A percentile compares a stretch with the other conserved stretches of the same genome.
phyloP scores from a whole-genome alignment of 2,113 vertebrate genomes.

The Dolichotis patagonum region DNA sequence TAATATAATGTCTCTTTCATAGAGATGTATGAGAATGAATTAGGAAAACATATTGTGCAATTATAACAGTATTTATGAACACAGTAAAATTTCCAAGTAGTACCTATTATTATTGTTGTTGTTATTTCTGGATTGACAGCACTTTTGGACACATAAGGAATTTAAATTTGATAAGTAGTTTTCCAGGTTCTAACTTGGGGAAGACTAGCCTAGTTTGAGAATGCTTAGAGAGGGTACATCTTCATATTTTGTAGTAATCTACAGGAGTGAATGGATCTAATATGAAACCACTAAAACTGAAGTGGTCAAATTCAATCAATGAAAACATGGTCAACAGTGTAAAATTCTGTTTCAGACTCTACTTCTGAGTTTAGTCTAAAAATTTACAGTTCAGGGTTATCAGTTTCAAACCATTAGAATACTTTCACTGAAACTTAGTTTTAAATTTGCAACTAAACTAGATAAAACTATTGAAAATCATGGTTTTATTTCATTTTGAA shows the following conservation, averaged over 20 bases:
- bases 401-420: background rate
- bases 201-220: background rate
- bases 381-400: background rate
- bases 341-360: background rate
- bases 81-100: background rate
- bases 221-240: background rate
- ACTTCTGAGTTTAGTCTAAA: constrained; percentile 1
- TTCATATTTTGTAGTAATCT: background rate
- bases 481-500: constrained; percentile 21
- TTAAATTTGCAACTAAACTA: constrained; percentile 33
- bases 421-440: constrained; percentile 32
- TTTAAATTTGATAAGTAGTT: constrained; percentile 37
- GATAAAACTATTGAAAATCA: background rate
- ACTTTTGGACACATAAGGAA: constrained; percentile 17
- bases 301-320: background rate
- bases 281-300: background rate
- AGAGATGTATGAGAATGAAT: background rate
- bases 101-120: background rate
- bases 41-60: background rate
- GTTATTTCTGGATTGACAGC: constrained; percentile 22
- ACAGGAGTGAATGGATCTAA: background rate
- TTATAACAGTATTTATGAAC: background rate
- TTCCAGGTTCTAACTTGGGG: background rate
- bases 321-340: background rate
- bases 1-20: background rate